Percentiles rank a stretch among this genome's conserved stretches.
phyloP scores from a whole-genome alignment of 1,140 invertebrate species.

The Agraylea sexmaculata region DNA sequence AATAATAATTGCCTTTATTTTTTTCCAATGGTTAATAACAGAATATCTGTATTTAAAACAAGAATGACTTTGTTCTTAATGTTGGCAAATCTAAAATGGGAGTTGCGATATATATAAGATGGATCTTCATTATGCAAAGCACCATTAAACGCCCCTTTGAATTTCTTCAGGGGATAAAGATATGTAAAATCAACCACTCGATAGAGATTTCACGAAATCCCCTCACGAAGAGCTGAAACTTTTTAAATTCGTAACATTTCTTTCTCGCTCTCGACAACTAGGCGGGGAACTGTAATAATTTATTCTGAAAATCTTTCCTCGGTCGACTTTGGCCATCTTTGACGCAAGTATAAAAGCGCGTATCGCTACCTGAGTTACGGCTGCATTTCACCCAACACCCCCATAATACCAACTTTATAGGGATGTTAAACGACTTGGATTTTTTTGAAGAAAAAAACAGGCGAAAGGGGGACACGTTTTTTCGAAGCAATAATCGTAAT shows the following conservation, averaged over 20 bases:
- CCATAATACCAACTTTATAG: too few species aligned
- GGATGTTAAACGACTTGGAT: too few species aligned
- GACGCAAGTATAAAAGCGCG: slow-evolving; percentile 33
- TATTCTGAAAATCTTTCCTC: slow-evolving; percentile 27
- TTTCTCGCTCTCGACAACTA: background rate
- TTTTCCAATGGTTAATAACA: too few species aligned
- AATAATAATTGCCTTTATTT: too few species aligned
- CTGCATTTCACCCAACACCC: slow-evolving; percentile 9
- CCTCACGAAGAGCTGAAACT: slow-evolving; percentile 4
- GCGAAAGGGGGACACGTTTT: background rate
- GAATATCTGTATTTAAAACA: too few species aligned
- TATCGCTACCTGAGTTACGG: slow-evolving; percentile 25
- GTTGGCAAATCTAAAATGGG: too few species aligned
- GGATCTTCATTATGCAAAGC: slow-evolving; percentile 6
- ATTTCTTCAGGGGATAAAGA: slow-evolving; percentile 24
- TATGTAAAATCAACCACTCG: slow-evolving; percentile 28
- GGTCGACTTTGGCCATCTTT: slow-evolving; percentile 26
- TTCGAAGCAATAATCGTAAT: background rate
- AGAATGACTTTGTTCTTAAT: too few species aligned
- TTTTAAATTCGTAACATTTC: slow-evolving; percentile 2
- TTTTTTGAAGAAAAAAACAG: slow-evolving; percentile 8
- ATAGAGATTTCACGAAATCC: slow-evolving; percentile 8
- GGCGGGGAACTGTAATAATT: slow-evolving; percentile 24
- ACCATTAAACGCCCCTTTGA: slow-evolving; percentile 7
- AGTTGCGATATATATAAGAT: slow-evolving; percentile 4